Percentiles rank a stretch among this genome's conserved stretches.
These are phyloP conservation scores for Corythornis vintsioides DNA, from an alignment of 2,113 vertebrate species.

Conservation along the genomic window DNA sequence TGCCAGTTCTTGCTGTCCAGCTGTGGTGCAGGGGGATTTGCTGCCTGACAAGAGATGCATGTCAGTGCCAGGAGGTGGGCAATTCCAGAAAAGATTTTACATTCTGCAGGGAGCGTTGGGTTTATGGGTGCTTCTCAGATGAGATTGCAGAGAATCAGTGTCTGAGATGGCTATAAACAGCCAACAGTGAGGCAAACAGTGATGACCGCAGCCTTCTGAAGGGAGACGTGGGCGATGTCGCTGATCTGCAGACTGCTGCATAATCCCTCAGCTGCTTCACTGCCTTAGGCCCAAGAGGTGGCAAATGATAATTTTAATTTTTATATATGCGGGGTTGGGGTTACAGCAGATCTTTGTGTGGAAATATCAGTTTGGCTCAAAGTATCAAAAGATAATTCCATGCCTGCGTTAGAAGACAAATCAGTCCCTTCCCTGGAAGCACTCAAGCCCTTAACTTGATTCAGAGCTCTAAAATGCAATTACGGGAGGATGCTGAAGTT, in stretches of 20 bases:
- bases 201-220: background rate
- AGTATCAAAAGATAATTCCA: background rate
- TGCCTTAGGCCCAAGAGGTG: background rate
- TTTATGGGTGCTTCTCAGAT: background rate
- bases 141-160: background rate
- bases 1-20: background rate
- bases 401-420: background rate
- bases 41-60: background rate
- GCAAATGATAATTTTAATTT: background rate
- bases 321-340: accelerated
- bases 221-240: background rate
- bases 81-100: background rate
- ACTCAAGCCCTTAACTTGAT: background rate
- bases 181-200: background rate
- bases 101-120: background rate
- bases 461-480: background rate
- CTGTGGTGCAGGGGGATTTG: background rate
- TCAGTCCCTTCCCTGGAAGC: background rate
- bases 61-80: background rate
- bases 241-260: background rate
- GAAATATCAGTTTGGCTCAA: background rate
- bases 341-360: background rate
- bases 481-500: background rate
- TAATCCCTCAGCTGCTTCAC: background rate
- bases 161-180: background rate